Conservation (phyloP, 2,797 vertebrate species). For the Pygocentrus nattereri region DNA sequence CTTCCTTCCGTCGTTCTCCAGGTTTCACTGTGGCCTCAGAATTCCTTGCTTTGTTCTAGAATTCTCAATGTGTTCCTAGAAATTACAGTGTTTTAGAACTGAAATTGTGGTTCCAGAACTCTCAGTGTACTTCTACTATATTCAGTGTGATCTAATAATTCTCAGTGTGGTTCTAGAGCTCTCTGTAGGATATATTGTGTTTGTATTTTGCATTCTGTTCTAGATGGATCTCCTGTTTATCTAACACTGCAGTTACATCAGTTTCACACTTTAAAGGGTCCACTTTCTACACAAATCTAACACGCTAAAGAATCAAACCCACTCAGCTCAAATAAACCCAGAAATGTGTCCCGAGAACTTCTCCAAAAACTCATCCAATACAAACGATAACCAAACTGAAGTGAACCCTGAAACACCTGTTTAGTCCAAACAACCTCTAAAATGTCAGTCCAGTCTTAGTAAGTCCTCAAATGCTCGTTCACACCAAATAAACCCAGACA, state of each 20-base stretch:
- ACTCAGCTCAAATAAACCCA: neutral
- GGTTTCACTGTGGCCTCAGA: too few species aligned
- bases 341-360: too few species aligned
- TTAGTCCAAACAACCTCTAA: neutral
- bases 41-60: neutral
- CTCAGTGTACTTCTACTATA: neutral
- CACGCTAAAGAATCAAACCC: neutral
- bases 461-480: neutral
- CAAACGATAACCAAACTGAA: too few species aligned
- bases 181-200: too few species aligned
- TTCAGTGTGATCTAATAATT: neutral
- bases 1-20: neutral
- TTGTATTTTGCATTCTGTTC: too few species aligned
- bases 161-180: neutral
- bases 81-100: too few species aligned
- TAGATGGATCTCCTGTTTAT: too few species aligned
- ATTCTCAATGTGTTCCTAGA: neutral
- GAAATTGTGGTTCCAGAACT: neutral
- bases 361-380: too few species aligned
- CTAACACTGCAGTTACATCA: too few species aligned
- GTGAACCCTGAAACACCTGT: neutral
- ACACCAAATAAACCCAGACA: neutral
- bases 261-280: too few species aligned
- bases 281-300: neutral
- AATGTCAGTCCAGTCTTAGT: neutral